Base-by-base conservation (phyloP, 2,113 vertebrate species). In the Nycticryphes semicollaris region DNA sequence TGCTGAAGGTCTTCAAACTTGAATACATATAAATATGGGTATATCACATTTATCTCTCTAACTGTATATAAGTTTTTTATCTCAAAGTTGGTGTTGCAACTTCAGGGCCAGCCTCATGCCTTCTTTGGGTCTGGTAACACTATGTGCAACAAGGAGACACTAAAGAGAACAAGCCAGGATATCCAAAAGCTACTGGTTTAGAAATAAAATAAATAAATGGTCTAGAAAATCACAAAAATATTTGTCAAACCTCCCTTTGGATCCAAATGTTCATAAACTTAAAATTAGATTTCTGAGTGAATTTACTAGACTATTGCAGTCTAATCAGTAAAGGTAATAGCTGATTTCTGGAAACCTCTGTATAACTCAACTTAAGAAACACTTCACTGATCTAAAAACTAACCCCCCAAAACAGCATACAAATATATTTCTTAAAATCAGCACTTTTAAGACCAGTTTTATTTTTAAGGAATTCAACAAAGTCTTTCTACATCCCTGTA, bases 401-500 rank as follows among this genome's bases (percentile, higher is more conserved):
- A 51, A 16, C 2, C 5, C 2, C 9, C 14, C 7, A 9, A 39
- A 80, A 13, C 0, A 39, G 1, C 23, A 43, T 5, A 45, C 22
- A 39, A 59, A 63, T 23, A 2, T 21, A 22, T 68, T 82, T 70
- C 48, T 62, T 62, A 68, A 83, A 73, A 69, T 28, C 75, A 57
- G 21, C 45, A 15, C 35, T 45, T 59, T 27, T 47, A 45, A 25
- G 43, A 75, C 21, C 23, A 47, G 10, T 6, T 45, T 63, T 72
- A 12, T 24, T 75, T 67, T 51, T 15, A 59, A 84, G 56, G 35
- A 70, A 57, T 60, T 59, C 27, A 48, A 43, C 12, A 20, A 56
- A 35, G 87, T 64, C 48, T 23, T 83, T 39, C 63, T 13, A 21
- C 33, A n/a, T 14, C 17, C 21, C 19, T 35, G 1, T 43, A 6